phyloP scores from a whole-genome alignment of 2,888 invertebrate genomes.

The Ichneumoninae sp. region DNA sequence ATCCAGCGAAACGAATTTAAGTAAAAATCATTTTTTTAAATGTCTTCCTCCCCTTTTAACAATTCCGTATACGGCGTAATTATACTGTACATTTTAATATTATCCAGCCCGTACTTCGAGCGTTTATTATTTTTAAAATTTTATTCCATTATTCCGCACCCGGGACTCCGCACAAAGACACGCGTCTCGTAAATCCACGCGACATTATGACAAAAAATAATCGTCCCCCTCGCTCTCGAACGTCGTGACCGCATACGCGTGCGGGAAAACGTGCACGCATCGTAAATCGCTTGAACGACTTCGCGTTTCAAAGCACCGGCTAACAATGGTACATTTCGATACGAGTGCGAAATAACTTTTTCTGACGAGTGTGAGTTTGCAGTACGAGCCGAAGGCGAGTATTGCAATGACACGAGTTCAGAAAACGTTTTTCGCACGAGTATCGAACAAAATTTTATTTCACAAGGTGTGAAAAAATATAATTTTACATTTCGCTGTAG shows the following conservation, averaged over 20 bases:
- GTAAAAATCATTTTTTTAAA: not conserved
- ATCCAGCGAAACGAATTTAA: not conserved
- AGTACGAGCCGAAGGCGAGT: no score
- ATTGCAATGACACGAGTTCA: no score
- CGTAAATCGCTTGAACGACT: conserved; percentile 7
- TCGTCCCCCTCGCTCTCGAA: conserved; percentile 2
- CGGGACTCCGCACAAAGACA: conserved; percentile 5
- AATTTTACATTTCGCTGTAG: not conserved
- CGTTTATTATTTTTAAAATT: not conserved
- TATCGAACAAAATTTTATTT: no score
- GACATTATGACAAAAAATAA: conserved; percentile 12
- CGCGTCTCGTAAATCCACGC: conserved; percentile 12
- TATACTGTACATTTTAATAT: not conserved
- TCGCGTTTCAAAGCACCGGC: not conserved
- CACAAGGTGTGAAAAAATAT: not conserved
- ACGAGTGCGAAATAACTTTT: no score
- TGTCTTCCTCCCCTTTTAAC: not conserved
- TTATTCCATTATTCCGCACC: conserved; percentile 20
- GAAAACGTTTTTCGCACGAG: no score
- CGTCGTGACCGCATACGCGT: not conserved
- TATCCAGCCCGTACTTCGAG: not conserved
- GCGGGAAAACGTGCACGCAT: not conserved
- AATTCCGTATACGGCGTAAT: not conserved
- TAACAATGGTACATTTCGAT: not conserved
- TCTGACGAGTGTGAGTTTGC: no score